phyloP scores from a whole-genome alignment of 2,888 invertebrate species.

The Dicyrtoma fusca region DNA sequence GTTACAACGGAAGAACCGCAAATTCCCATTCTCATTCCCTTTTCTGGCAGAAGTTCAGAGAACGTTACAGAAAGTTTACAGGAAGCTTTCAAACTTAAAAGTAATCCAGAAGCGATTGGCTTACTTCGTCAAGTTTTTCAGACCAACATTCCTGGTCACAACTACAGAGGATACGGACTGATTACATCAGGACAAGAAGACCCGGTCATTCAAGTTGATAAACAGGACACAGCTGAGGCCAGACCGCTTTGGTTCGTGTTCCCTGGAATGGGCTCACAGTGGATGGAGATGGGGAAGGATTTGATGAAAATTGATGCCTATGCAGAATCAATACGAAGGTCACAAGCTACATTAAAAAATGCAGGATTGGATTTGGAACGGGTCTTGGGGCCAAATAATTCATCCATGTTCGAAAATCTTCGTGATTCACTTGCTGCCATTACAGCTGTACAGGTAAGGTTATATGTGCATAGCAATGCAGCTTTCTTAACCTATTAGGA shows the following conservation, averaged over 20 bases:
- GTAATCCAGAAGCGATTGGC: slow-evolving; percentile 26
- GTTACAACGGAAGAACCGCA: background rate
- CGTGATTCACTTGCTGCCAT: too few species aligned
- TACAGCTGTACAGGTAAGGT: too few species aligned
- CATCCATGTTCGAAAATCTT: slow-evolving; percentile 68
- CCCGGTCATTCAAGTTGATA: slow-evolving; percentile 9
- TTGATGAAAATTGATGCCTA: slow-evolving; percentile 82
- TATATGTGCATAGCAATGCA: too few species aligned
- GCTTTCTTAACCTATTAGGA: too few species aligned
- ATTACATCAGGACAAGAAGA: background rate
- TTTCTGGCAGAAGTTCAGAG: slow-evolving; percentile 39
- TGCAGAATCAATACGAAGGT: slow-evolving; percentile 57
- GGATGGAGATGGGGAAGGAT: slow-evolving; percentile 91
- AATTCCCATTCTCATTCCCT: slow-evolving; percentile 37
- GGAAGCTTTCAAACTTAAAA: slow-evolving; percentile 6
- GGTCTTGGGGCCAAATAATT: slow-evolving; percentile 67
- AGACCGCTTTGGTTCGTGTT: slow-evolving; percentile 89
- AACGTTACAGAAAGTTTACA: slow-evolving; percentile 15
- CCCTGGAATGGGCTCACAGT: slow-evolving; percentile 98
- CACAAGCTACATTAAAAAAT: slow-evolving; percentile 75
- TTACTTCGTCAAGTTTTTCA: slow-evolving; percentile 36
- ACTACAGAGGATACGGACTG: slow-evolving; percentile 19
- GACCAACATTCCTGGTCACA: slow-evolving; percentile 31
- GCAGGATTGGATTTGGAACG: slow-evolving; percentile 80
- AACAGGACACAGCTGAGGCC: background rate